These are phyloP conservation scores for Scartelaos histophorus DNA, from an alignment of 2,113 vertebrate species.

Conservation along the genomic window DNA sequence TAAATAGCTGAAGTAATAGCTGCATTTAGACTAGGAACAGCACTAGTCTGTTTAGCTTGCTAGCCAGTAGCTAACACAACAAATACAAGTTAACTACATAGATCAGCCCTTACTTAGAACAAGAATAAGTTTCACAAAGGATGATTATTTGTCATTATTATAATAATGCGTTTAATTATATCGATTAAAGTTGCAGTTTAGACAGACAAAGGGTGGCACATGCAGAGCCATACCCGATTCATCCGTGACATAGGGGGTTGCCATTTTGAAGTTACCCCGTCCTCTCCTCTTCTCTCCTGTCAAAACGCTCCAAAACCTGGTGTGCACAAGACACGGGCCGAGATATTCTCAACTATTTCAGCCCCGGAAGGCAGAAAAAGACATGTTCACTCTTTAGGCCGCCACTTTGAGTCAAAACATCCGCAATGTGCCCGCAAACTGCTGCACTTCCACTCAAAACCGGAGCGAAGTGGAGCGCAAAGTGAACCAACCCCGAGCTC, in stretches of 20 bases:
- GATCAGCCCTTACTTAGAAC: background rate
- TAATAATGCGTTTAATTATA: no score
- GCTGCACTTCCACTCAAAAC: background rate
- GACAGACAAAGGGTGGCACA: constrained; percentile 22
- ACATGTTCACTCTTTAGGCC: constrained; percentile 12
- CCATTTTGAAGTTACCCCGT: constrained; percentile 82
- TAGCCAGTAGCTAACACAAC: constrained; percentile 22
- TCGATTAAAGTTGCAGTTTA: background rate
- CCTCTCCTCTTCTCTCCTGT: constrained; percentile 33
- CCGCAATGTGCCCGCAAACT: background rate
- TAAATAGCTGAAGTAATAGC: background rate
- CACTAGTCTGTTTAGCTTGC: background rate
- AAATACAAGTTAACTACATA: background rate
- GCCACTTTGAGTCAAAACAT: background rate
- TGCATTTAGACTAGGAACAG: background rate
- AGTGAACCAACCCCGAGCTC: constrained; percentile 39
- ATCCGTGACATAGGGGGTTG: constrained; percentile 94
- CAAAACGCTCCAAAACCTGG: background rate
- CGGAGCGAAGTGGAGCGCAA: constrained; percentile 7
- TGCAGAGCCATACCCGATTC: constrained; percentile 87
- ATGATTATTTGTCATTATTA: background rate
- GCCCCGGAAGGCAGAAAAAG: background rate
- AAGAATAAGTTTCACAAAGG: background rate
- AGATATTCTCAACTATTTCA: background rate
- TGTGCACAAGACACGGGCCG: background rate